Conservation (phyloP, 2,113 vertebrate genomes). For the Amblyopsis rosae region DNA sequence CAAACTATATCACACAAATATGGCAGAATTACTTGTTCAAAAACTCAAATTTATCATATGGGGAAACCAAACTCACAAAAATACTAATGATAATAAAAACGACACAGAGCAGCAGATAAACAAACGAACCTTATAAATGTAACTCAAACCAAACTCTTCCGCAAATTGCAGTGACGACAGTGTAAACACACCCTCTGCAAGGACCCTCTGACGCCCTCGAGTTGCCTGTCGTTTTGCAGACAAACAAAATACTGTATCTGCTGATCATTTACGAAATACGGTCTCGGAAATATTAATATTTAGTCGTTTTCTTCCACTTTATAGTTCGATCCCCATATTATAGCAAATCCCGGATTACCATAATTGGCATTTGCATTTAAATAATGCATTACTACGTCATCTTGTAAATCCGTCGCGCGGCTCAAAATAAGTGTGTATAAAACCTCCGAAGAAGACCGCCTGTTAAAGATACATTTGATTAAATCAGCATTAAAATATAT, state of each 20-base stretch:
- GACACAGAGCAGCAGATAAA: background rate
- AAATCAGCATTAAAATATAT: too few species aligned
- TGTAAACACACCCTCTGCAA: slow-evolving; percentile 60
- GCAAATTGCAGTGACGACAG: slow-evolving; percentile 52
- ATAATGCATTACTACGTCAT: background rate
- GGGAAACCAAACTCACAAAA: too few species aligned
- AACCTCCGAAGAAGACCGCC: too few species aligned
- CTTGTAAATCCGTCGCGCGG: background rate
- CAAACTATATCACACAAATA: too few species aligned
- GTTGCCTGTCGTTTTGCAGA: slow-evolving; percentile 32
- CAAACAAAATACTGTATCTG: background rate
- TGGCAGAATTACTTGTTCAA: too few species aligned
- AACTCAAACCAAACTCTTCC: slow-evolving; percentile 40
- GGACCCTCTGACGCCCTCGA: slow-evolving; percentile 49
- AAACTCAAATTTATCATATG: too few species aligned
- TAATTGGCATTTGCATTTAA: background rate
- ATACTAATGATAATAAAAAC: background rate
- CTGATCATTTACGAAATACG: background rate
- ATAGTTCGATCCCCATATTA: too few species aligned
- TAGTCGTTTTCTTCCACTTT: too few species aligned
- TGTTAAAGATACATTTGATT: too few species aligned
- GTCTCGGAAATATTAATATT: background rate
- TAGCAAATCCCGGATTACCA: background rate
- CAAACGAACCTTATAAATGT: slow-evolving; percentile 22
- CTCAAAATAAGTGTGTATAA: too few species aligned